Evolutionary conservation across 2,113 vertebrate species (phyloP), one percentile per base, ranked within the genome.

Genomic region (Nematolebias whitei): DNA sequence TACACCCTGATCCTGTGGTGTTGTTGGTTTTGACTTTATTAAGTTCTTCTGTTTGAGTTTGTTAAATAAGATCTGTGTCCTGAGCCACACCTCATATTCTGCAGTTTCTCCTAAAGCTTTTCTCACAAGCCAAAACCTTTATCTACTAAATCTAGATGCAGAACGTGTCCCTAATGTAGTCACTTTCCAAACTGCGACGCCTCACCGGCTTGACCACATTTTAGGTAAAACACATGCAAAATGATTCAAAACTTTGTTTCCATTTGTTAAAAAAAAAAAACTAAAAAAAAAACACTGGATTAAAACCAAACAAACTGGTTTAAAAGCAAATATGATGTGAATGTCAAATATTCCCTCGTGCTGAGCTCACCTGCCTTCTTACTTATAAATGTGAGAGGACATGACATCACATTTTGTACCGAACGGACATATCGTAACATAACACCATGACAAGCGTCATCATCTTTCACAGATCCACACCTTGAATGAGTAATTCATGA

Each of bases 141-240:
- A 70, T 72, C 74, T 23, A 5, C 38, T 57, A 59, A 71, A 75
- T 77, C 44, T 39, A 4, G 61, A 52, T 12, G 13, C 2, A 5
- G 4, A 50, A 51, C 11, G 26, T 43, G 53, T 69, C 68, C 20
- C 84, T 84, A 77, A 78, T 79, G 84, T 71, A 65, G 75, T 63
- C 26, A n/a, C n/a, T n/a, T n/a, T n/a, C n/a, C 71, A 2, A 20
- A 57, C 20, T 24, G 29, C 20, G 16, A 15, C 19, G 11, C 59
- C 16, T 39, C 51, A 52, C 55, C 50, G 39, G 45, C 18, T 47
- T 53, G 62, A 45, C 20, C 22, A 12, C 18, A 43, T 39, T 13
- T 35, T 20, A 38, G 32, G 35, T 5, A 15, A 67, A 54, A 57
- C 19, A 29, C 22, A 29, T 29, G 26, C 26, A 45, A 10, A 5